A percentile compares a stretch with the other conserved stretches of the same genome.
Conservation (phyloP, 2,888 invertebrate species). For the Tetanocera ferruginea region DNA sequence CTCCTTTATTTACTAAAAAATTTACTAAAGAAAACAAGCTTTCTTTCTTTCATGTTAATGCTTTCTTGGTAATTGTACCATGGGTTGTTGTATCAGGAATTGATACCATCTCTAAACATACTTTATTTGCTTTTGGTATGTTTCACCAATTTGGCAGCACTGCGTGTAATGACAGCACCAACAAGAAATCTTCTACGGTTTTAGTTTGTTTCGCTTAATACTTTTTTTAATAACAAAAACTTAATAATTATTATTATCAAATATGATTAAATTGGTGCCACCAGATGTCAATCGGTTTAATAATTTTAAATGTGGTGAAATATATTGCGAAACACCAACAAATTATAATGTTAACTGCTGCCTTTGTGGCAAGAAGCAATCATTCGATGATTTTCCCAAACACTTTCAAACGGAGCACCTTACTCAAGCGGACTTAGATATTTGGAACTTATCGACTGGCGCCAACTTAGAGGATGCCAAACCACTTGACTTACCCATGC, state of each 20-base stretch:
- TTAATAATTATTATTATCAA: background rate
- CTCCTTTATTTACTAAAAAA: too few relatives aligned
- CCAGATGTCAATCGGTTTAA: constrained; percentile 44
- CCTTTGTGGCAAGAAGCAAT: constrained; percentile 55
- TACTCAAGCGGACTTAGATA: constrained; percentile 24
- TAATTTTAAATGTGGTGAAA: constrained; percentile 63
- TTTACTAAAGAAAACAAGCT: too few relatives aligned
- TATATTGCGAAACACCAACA: constrained; percentile 55
- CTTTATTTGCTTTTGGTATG: too few relatives aligned
- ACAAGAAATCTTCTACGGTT: background rate
- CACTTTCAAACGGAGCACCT: constrained; percentile 55
- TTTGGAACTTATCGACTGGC: background rate
- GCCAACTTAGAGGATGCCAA: constrained; percentile 1
- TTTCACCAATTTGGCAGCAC: background rate
- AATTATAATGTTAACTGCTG: constrained; percentile 58
- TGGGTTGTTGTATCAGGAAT: too few relatives aligned
- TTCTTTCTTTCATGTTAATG: too few relatives aligned
- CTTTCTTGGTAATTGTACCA: too few relatives aligned
- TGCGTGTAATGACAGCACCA: background rate
- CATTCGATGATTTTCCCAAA: constrained; percentile 53
- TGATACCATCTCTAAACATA: too few relatives aligned
- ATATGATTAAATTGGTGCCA: constrained; percentile 58
- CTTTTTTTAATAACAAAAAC: background rate
- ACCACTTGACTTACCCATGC: background rate
- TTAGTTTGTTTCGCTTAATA: background rate